Evolutionary conservation across 35 echinoderm and acorn worm genomes (phyloP), one percentile per base, ranked within the genome.

Genomic region (Amphiura filiformis): DNA sequence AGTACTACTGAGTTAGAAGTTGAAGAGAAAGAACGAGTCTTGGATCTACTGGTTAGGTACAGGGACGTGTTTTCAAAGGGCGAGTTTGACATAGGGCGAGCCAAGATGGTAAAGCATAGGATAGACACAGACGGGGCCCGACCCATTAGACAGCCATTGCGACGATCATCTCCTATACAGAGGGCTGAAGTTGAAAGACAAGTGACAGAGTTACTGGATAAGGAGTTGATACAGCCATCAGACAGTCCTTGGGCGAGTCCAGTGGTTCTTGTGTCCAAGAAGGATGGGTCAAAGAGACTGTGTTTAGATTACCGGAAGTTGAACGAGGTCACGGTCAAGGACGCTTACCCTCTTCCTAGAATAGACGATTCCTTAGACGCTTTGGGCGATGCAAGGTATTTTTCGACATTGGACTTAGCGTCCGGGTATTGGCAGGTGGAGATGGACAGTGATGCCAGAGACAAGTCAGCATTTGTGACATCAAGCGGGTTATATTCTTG

Each of bases 251-350:
- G n/a, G n/a, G n/a, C n/a, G n/a, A n/a, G n/a, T n/a, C n/a, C n/a
- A n/a, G n/a, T n/a, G 23, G 84, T 92, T 5, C 28, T 92, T 56
- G 77, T 92, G 56, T 36, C 22, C 37, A 91, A 91, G 83, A 91
- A 91, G 57, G 89, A 91, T 79, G 83, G 83, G 11, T 86, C 65
- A 2, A 84, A 87, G 22, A 87, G n/a, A n/a, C n/a, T n/a, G n/a
- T n/a, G n/a, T n/a, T n/a, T n/a, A n/a, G n/a, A n/a, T n/a, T n/a
- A n/a, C 35, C 75, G 76, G 35, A 37, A 30, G 20, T 38, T 81
- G 34, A 81, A 81, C 30, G 79, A 37, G 35, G 37, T 81, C 13
- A 81, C 79, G 7, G 31, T 1, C 34, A 57, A 20, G 44, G 44
- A 52, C 44, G 44, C n/a, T n/a, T n/a, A n/a, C n/a, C n/a, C n/a